phyloP scores from a whole-genome alignment of 2,113 vertebrate genomes.

The Lophochroa leadbeateri region DNA sequence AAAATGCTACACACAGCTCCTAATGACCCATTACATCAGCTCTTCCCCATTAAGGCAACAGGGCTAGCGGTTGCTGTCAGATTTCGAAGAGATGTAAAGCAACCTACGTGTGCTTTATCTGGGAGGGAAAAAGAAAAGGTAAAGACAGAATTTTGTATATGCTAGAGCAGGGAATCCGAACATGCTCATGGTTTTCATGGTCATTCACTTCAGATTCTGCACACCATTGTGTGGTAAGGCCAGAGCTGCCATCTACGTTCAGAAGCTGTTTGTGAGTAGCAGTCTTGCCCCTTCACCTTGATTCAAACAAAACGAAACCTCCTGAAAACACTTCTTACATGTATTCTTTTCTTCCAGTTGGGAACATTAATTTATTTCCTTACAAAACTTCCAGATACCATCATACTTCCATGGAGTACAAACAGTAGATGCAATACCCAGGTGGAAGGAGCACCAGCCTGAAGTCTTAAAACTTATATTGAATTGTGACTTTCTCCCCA shows the following conservation, averaged over 20 bases:
- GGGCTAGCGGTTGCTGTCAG: background rate
- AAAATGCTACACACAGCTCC: background rate
- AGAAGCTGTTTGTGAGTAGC: background rate
- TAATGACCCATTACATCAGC: background rate
- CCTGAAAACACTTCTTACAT: background rate
- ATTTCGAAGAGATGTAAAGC: background rate
- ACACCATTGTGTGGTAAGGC: rapidly evolving
- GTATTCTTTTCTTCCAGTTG: background rate
- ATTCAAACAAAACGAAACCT: background rate
- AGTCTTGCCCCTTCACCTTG: background rate
- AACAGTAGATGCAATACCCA: background rate
- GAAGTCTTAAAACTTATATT: background rate
- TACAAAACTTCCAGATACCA: background rate
- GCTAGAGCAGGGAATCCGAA: background rate
- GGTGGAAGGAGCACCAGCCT: background rate
- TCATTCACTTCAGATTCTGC: background rate
- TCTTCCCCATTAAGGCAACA: rapidly evolving
- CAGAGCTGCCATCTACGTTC: background rate
- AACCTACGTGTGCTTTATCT: rapidly evolving
- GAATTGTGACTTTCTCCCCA: background rate
- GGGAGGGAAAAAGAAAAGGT: background rate
- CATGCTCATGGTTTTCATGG: rapidly evolving
- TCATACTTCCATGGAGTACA: background rate
- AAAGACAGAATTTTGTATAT: background rate
- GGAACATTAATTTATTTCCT: background rate